Percentiles rank a stretch among this genome's conserved stretches.
Conservation (phyloP, 1,140 invertebrate genomes). For the Pachyrhynchus sulphureomaculatus region DNA sequence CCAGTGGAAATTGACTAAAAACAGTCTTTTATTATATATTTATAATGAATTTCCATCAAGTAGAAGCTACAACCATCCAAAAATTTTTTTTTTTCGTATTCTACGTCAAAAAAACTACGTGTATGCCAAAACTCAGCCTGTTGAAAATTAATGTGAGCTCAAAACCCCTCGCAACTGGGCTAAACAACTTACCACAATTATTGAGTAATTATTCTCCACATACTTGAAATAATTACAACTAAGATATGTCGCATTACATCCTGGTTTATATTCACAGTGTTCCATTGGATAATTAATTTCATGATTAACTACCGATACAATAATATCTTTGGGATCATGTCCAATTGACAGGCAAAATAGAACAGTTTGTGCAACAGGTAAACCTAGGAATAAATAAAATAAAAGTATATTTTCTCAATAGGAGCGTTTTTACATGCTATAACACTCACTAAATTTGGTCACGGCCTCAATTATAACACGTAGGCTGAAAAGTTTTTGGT, state of each 20-base stretch:
- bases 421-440: background rate
- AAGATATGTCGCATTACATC: conserved; percentile 69
- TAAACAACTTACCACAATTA: conserved; percentile 55
- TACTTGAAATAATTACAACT: conserved; percentile 75
- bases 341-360: conserved; percentile 94
- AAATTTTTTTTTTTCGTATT: no score
- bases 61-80: no score
- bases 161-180: no score
- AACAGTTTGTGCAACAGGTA: conserved; percentile 82
- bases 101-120: no score
- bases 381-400: conserved; percentile 14
- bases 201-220: conserved; percentile 61
- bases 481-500: no score
- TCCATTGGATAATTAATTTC: conserved; percentile 66
- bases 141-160: no score
- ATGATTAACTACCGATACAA: conserved; percentile 82
- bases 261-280: conserved; percentile 51
- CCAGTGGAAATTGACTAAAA: no score
- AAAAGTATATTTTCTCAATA: background rate
- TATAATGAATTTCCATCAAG: no score
- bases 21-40: no score
- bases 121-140: no score
- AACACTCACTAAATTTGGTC: background rate
- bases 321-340: conserved; percentile 80
- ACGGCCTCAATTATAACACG: no score